Percentiles rank a stretch among this genome's conserved stretches.
Evolutionary conservation across 2,113 vertebrate species (phyloP).

Genomic region (Benitochromis conjunctus): DNA sequence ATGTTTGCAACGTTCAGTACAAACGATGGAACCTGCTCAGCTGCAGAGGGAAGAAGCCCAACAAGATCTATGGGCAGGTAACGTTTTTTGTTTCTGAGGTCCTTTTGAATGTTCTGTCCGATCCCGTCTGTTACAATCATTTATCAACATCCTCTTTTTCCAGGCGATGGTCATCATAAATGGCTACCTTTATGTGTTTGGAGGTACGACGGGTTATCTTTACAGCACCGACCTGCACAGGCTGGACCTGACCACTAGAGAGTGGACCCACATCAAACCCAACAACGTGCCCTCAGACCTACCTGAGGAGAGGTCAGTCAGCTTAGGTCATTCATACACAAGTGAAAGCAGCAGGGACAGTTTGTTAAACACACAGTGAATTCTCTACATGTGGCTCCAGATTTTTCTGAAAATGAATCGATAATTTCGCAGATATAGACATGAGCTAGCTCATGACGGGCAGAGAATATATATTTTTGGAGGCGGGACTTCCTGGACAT

Average conservation of each 20-base stretch:
- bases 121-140: neutral
- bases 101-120: neutral
- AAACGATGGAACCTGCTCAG: conserved; percentile 92
- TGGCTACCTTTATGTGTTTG: conserved; percentile 93
- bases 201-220: conserved; percentile 96
- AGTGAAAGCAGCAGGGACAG: neutral
- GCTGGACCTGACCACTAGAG: conserved; percentile 89
- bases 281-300: conserved; percentile 88
- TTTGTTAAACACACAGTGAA: neutral
- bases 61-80: conserved; percentile 97
- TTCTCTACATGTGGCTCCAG: neutral
- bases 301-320: conserved; percentile 86
- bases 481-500: conserved; percentile 97
- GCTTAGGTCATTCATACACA: neutral
- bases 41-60: conserved; percentile 94
- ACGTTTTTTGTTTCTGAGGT: accelerated
- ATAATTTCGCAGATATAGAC: conserved; percentile 81
- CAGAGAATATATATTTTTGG: conserved; percentile 94
- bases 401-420: neutral
- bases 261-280: conserved; percentile 94
- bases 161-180: conserved; percentile 98
- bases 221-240: conserved; percentile 97
- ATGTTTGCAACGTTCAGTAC: conserved; percentile 95
- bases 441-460: conserved; percentile 92
- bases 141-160: neutral